These are phyloP conservation scores for Ridgeia piscesae DNA, from an alignment of 1,140 invertebrate genomes.

Conservation along the genomic window DNA sequence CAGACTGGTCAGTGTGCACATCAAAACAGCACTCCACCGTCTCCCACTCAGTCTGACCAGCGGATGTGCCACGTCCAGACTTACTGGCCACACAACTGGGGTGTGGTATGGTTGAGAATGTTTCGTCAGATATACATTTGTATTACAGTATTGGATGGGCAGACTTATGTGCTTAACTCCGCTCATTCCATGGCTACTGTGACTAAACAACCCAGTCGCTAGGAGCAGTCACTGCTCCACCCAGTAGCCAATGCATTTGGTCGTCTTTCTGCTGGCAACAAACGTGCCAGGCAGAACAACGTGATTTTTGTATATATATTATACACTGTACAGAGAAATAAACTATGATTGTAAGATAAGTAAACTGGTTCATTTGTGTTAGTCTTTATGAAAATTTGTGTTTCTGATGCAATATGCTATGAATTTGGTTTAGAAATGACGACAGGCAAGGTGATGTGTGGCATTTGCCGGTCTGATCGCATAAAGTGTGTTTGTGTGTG, in stretches of 20 bases:
- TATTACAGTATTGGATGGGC: not conserved
- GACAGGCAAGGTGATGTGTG: too few species aligned
- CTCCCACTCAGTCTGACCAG: not conserved
- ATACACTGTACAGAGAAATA: constrained; percentile 1
- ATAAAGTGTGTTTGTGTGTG: too few species aligned
- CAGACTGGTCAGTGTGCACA: not conserved
- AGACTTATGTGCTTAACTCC: not conserved
- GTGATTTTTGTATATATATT: not conserved
- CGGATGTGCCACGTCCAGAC: not conserved
- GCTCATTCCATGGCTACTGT: not conserved
- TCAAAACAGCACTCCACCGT: not conserved
- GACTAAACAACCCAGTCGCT: not conserved
- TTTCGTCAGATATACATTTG: not conserved
- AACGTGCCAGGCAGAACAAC: not conserved
- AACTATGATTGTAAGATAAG: constrained; percentile 1
- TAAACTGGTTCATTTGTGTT: not conserved
- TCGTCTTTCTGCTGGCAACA: not conserved
- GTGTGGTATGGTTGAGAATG: not conserved
- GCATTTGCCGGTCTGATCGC: too few species aligned
- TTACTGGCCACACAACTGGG: not conserved
- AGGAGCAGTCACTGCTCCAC: not conserved
- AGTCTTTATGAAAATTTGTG: not conserved
- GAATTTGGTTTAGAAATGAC: too few species aligned
- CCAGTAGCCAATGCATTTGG: not conserved
- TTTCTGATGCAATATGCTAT: not conserved